Evolutionary conservation across 2,888 invertebrate genomes (phyloP), one percentile per base, ranked within the genome.

Genomic region (Callimorpha dominula): DNA sequence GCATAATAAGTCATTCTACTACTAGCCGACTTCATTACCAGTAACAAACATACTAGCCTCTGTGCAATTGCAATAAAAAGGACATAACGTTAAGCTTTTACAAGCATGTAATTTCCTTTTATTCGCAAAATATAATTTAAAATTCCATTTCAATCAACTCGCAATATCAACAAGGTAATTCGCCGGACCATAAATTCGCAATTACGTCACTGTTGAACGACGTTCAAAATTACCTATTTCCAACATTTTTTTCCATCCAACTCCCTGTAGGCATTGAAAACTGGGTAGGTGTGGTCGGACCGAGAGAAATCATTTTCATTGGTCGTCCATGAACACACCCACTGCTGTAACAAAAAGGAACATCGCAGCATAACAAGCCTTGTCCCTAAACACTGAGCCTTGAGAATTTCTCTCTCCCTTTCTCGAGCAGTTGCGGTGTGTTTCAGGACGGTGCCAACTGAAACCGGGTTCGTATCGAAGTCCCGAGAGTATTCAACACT

Each of bases 241-340:
- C 88, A 93, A 92, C 92, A 94, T 76, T 89, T 92, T 94, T 93
- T 94, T 91, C 87, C 89, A 88, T 89, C 81, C 91, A 94, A 95
- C 81, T 95, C 95, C 95, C 95, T 85, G 95, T 95, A 95, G 95
- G 95, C 95, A 95, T 92, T 88, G 90, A 90, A 91, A 94, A 94
- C 92, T 87, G 88, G 89, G 89, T 95, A 90, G 95, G 95, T 88
- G 95, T 94, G 94, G 92, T 89, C 90, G 83, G 77, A 72, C 78
- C 77, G 80, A 75, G 78, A 86, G 88, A 88, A 89, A 89, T 88
- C 78, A 83, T 91, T 91, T 93, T 93, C 90, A 96, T 94, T 95
- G 94, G 95, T 82, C 81, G 88, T 77, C 76, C 67, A 74, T 82
- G 85, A 82, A 90, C 89, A 94, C 95, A 90, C 95, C 95, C 91